Conservation (phyloP, 2,113 vertebrate species). For the Psittacula cyanocephala region DNA sequence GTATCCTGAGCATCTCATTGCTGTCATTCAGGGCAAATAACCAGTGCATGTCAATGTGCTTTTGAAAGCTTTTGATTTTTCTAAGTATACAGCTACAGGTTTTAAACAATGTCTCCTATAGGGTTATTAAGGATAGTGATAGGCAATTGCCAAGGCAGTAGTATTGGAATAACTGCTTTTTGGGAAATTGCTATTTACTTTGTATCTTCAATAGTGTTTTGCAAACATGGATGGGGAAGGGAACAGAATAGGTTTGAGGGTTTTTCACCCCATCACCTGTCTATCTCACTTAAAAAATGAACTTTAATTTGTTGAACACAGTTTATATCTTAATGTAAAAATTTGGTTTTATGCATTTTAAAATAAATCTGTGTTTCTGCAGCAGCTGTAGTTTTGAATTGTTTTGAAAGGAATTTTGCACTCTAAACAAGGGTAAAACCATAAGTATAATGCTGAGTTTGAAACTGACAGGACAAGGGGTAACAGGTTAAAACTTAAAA, state of each 20-base stretch:
- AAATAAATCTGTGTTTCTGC: neutral
- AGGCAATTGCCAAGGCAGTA: neutral
- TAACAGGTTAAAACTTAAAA: too few species aligned
- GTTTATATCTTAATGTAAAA: neutral
- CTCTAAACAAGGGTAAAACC: neutral
- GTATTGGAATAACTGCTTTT: neutral
- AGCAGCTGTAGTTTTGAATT: neutral
- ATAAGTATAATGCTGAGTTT: neutral
- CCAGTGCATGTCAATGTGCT: neutral
- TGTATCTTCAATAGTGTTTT: neutral
- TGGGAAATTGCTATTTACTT: neutral
- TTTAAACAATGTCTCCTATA: neutral
- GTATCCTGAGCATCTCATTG: neutral
- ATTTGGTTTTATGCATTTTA: neutral
- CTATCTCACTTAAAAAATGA: neutral
- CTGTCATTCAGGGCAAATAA: neutral
- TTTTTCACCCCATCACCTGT: neutral
- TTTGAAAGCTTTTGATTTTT: slow-evolving; percentile 19
- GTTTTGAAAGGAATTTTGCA: neutral
- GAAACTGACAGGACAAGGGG: neutral
- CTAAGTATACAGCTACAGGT: neutral
- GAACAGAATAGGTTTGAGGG: neutral
- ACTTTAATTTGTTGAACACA: neutral
- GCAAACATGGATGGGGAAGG: neutral
- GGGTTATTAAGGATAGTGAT: neutral